Base-by-base conservation (phyloP, 2,888 invertebrate genomes). In the Hololepta plana region DNA sequence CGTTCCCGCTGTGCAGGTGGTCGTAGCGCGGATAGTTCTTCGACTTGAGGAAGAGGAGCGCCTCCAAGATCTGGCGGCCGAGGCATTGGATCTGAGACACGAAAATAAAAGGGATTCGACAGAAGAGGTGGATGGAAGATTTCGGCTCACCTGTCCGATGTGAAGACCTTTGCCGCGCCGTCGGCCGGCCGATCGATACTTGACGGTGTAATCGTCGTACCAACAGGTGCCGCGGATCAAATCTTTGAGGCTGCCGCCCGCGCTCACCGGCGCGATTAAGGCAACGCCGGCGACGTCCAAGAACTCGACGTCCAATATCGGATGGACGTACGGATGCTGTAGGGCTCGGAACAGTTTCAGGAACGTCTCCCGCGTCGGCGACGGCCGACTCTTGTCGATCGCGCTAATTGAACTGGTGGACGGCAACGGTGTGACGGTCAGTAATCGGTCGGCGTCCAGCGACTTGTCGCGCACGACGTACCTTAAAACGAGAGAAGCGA, bases 241-340 rank as follows among this genome's bases (percentile, higher is more conserved):
- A 57, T 91, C 90, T 54, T 84, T 87, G 29, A 91, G 60, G 43
- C 85, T 87, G 26, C 90, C 90, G 35, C 71, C 64, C 15, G 72
- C 68, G 49, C 84, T 85, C 39, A 84, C 73, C 1, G 88, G 88
- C 41, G 80, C 69, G 3, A 90, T 73, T 13, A 81, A 62, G 30
- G 85, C 67, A 14, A 71, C 79, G 51, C 65, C 67, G 20, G 53
- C 48, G 3, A 62, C 64, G 32, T 64, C 64, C 51, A 70, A 65
- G 46, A 88, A 73, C 44, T 85, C 85, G 36, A 90, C 60, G 46
- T 88, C 85, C 40, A 87, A 58, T 13, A 88, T 74, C 0, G 90
- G 90, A 55, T 81, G 85, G 37, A 91, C 80, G 51, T 88, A 90
- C 1, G 91, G 90, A 55, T 91, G 90, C 51, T 90, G 87, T 20